A percentile compares a stretch with the other conserved stretches of the same genome.
phyloP scores from a whole-genome alignment of 1,140 invertebrate genomes.

The Drosophila navojoa region DNA sequence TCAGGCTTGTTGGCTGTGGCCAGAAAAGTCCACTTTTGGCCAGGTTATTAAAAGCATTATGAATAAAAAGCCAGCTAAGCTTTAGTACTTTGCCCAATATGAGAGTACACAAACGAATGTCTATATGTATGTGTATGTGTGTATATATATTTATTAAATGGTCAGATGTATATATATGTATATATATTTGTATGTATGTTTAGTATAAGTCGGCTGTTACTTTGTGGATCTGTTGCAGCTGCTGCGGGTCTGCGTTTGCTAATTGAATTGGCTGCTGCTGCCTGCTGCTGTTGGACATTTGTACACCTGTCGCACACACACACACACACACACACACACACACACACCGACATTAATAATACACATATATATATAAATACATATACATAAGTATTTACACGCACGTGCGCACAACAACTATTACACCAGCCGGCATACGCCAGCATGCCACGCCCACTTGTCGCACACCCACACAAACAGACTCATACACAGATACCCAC shows the following conservation, averaged over 20 bases:
- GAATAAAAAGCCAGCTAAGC: conserved; percentile 11
- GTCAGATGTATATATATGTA: background rate
- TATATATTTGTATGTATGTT: background rate
- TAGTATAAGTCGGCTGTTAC: conserved; percentile 1
- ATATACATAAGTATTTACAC: conserved; percentile 51
- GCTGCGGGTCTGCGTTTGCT: conserved; percentile 3
- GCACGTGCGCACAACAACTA: conserved; percentile 65
- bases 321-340: background rate
- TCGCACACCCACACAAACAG: conserved; percentile 1
- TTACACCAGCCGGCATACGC: background rate
- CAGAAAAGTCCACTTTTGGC: background rate
- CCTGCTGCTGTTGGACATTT: conserved; percentile 15
- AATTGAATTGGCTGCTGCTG: conserved; percentile 36
- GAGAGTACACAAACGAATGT: background rate
- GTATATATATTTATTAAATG: background rate
- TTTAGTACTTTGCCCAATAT: conserved; percentile 22
- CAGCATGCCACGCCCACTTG: conserved; percentile 25
- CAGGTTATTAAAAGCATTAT: conserved; percentile 19
- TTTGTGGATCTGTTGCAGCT: conserved; percentile 12
- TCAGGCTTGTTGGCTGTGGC: background rate
- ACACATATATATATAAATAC: background rate
- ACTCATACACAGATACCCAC: background rate
- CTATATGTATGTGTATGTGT: background rate
- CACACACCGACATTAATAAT: no score
- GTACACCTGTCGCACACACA: conserved; percentile 28